Conservation (phyloP, 2,797 vertebrate species). For the Scolopax rusticola region DNA sequence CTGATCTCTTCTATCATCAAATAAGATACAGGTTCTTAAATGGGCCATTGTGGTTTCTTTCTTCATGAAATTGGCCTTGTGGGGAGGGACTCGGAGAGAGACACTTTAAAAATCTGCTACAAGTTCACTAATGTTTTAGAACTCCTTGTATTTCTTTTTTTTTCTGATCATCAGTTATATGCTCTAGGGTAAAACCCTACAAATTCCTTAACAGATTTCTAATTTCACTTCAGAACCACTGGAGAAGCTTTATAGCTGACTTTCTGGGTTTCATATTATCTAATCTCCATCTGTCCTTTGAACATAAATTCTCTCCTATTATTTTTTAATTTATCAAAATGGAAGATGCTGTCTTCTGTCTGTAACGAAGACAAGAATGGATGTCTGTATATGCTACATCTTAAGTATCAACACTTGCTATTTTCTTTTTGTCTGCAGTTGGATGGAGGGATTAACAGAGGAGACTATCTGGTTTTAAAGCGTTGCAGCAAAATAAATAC, state of each 20-base stretch:
- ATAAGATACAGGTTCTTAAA: background rate
- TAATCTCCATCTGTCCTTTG: background rate
- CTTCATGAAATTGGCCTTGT: background rate
- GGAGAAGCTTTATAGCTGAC: background rate
- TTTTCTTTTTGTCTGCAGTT: background rate
- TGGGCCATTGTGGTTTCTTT: rapidly evolving
- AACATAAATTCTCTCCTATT: background rate
- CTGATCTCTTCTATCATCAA: background rate
- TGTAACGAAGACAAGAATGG: background rate
- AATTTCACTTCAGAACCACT: background rate
- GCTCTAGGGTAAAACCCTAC: background rate
- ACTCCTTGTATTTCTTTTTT: background rate
- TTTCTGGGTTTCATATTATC: background rate
- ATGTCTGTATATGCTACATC: background rate
- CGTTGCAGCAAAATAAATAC: background rate
- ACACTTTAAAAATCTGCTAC: background rate
- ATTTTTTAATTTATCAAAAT: background rate
- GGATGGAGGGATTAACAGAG: background rate
- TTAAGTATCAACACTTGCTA: background rate
- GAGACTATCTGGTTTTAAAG: background rate
- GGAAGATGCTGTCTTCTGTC: background rate
- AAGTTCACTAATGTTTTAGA: background rate
- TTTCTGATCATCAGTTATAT: background rate
- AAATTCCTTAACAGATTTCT: background rate
- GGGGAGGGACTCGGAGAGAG: background rate